phyloP scores from a whole-genome alignment of 2,888 invertebrate species.

The Himalopsyche tibetana region DNA sequence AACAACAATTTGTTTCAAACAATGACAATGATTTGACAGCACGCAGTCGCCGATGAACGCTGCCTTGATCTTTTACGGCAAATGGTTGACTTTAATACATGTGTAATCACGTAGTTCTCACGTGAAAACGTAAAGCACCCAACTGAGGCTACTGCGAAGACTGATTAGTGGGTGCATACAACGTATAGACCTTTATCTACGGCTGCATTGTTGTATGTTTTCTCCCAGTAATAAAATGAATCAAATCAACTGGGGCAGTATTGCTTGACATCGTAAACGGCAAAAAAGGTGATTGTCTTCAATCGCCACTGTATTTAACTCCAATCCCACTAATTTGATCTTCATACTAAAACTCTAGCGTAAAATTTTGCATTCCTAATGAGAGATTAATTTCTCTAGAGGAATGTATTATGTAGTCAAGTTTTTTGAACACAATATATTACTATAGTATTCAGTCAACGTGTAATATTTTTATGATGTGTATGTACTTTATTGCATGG shows the following conservation, averaged over 20 bases:
- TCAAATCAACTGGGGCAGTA: not conserved
- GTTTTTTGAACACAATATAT: not conserved
- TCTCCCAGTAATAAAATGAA: not conserved
- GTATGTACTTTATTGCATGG: too few relatives aligned
- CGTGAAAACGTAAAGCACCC: conserved; percentile 28
- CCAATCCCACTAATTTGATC: not conserved
- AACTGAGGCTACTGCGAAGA: not conserved
- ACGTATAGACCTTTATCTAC: not conserved
- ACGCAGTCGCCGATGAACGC: not conserved
- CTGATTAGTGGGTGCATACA: not conserved
- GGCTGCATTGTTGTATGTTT: not conserved
- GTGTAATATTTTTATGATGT: too few relatives aligned
- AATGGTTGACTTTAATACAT: not conserved
- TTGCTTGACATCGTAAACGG: not conserved
- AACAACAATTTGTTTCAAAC: not conserved
- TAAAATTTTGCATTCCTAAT: not conserved
- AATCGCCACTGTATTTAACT: not conserved
- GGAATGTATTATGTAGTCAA: not conserved
- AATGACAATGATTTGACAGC: conserved; percentile 8
- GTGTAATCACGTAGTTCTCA: conserved; percentile 36
- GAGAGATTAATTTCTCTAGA: conserved; percentile 27
- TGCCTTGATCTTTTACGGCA: not conserved
- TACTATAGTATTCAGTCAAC: too few relatives aligned
- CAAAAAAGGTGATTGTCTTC: not conserved
- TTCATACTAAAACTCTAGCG: not conserved